Evolutionary conservation across 2,888 invertebrate species (phyloP).

Genomic region (Ischnura elegans): DNA sequence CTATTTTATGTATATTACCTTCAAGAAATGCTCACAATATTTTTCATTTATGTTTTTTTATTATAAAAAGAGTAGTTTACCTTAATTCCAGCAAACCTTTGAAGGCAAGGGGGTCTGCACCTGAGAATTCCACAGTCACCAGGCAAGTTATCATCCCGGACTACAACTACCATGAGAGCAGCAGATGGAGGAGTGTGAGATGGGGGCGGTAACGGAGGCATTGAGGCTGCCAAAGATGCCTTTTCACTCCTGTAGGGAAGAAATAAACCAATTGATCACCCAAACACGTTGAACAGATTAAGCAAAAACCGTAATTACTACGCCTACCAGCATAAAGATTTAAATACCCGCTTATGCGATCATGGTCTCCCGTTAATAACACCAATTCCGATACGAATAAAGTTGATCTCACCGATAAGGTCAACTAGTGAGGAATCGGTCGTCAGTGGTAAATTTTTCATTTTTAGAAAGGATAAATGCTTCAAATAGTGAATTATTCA

Average conservation of each 20-base stretch:
- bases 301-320: neutral
- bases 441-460: neutral
- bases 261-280: neutral
- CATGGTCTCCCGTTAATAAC: neutral
- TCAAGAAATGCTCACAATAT: too few relatives aligned
- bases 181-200: conserved; percentile 34
- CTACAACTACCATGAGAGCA: conserved; percentile 63
- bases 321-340: neutral
- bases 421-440: neutral
- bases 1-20: too few relatives aligned
- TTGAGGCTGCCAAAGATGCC: conserved; percentile 70
- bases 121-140: conserved; percentile 93
- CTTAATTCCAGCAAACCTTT: conserved; percentile 94
- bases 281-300: neutral
- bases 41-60: too few relatives aligned
- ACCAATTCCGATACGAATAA: neutral
- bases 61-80: conserved; percentile 76
- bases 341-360: neutral
- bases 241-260: conserved; percentile 75
- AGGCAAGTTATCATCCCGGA: conserved; percentile 79
- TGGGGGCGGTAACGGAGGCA: conserved; percentile 49
- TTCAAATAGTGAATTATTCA: neutral
- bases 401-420: neutral
- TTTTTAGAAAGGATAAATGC: neutral
- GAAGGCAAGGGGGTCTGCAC: conserved; percentile 91